A percentile compares a stretch with the other conserved stretches of the same genome.
phyloP scores from a whole-genome alignment of 2,888 invertebrate genomes.

The Parnassius glacialis region DNA sequence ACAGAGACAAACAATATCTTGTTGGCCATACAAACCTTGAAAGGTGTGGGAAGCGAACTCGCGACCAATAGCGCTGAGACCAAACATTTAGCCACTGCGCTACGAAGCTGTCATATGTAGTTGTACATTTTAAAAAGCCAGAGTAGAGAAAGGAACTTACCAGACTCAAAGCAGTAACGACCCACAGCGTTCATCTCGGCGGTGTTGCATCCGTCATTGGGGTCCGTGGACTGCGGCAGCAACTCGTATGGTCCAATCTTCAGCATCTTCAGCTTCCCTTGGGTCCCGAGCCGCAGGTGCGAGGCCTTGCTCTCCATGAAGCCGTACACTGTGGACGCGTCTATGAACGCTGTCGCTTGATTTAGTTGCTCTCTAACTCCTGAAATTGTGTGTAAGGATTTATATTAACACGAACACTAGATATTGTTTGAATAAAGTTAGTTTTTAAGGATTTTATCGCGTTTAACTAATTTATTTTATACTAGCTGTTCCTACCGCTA shows the following conservation, averaged over 20 bases:
- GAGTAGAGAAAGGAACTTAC: conserved; percentile 46
- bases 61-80: too few species aligned
- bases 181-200: conserved; percentile 84
- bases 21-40: too few species aligned
- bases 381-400: conserved; percentile 33
- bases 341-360: conserved; percentile 91
- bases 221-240: conserved; percentile 85
- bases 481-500: too few species aligned
- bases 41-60: too few species aligned
- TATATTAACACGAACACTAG: too few species aligned
- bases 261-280: conserved; percentile 85
- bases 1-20: too few species aligned
- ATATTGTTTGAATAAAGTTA: too few species aligned
- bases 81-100: too few species aligned
- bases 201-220: conserved; percentile 89
- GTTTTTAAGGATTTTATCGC: too few species aligned
- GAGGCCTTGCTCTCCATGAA: conserved; percentile 72
- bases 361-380: conserved; percentile 91
- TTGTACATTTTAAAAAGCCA: too few species aligned
- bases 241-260: conserved; percentile 84
- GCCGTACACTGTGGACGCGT: conserved; percentile 92
- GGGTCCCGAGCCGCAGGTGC: conserved; percentile 70
- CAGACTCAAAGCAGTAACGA: conserved; percentile 90
- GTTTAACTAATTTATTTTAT: too few species aligned
- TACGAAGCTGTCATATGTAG: too few species aligned